phyloP scores from a whole-genome alignment of 2,113 vertebrate genomes.

The Budorcas taxicolor region DNA sequence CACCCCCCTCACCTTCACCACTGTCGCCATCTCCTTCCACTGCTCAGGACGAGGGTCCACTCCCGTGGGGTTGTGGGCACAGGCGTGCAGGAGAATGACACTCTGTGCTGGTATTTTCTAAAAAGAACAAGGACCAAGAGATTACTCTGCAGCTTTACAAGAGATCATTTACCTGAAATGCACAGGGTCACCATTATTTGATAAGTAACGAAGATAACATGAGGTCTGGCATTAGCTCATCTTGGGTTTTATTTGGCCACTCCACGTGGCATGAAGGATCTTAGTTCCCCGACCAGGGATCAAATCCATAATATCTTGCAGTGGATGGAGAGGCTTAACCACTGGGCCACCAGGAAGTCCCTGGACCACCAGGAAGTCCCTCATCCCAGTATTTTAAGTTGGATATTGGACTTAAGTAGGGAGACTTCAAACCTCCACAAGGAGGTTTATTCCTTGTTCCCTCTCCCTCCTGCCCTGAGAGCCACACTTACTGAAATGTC shows the following conservation, averaged over 20 bases:
- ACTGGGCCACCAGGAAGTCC: neutral
- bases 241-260: neutral
- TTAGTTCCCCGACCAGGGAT: neutral
- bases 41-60: slow-evolving; percentile 95
- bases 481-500: slow-evolving; percentile 92
- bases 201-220: neutral
- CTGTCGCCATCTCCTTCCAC: slow-evolving; percentile 91
- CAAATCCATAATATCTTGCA: neutral
- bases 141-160: neutral
- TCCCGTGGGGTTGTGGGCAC: slow-evolving; percentile 97
- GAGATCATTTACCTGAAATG: neutral
- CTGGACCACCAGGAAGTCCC: neutral
- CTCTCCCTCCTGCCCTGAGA: neutral
- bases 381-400: neutral
- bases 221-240: neutral
- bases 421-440: neutral
- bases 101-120: slow-evolving; percentile 97
- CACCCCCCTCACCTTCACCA: slow-evolving; percentile 86
- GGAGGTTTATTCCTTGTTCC: neutral
- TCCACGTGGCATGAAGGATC: neutral
- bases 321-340: neutral
- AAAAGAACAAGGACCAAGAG: neutral
- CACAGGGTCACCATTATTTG: neutral
- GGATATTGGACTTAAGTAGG: neutral
- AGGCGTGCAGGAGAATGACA: slow-evolving; percentile 93